Conservation (phyloP, 2,797 vertebrate species). For the Brachyalestes nurse region DNA sequence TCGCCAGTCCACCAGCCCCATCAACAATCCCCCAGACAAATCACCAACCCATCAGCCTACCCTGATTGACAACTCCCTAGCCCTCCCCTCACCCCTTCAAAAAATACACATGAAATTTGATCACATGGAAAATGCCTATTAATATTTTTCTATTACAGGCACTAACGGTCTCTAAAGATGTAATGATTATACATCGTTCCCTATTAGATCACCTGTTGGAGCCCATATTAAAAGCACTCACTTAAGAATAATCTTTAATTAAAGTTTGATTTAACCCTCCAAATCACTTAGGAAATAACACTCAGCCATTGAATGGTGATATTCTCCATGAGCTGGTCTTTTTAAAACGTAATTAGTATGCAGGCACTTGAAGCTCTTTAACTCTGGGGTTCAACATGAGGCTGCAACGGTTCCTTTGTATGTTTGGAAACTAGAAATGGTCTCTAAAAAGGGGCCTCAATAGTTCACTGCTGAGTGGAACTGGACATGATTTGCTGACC, state of each 20-base stretch:
- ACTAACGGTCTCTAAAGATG: not conserved
- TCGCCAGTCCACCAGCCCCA: too few relatives aligned
- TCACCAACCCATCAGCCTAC: too few relatives aligned
- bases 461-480: not conserved
- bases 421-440: not conserved
- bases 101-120: not conserved
- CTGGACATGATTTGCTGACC: not conserved
- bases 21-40: too few relatives aligned
- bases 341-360: conserved; percentile 40
- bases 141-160: not conserved
- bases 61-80: too few relatives aligned
- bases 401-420: not conserved
- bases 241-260: conserved; percentile 33
- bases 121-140: not conserved
- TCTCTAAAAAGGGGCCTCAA: not conserved
- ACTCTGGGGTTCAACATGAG: conserved; percentile 37
- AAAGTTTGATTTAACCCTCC: conserved; percentile 18
- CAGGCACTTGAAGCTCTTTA: conserved; percentile 30
- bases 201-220: not conserved
- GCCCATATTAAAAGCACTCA: conserved; percentile 23
- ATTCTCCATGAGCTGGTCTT: conserved; percentile 32
- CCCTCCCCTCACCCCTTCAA: too few relatives aligned
- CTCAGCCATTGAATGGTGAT: conserved; percentile 15
- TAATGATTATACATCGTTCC: not conserved
- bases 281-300: conserved; percentile 15